These are phyloP conservation scores for Corbicula japonica DNA, from an alignment of 2,888 invertebrate species.

Conservation along the genomic window DNA sequence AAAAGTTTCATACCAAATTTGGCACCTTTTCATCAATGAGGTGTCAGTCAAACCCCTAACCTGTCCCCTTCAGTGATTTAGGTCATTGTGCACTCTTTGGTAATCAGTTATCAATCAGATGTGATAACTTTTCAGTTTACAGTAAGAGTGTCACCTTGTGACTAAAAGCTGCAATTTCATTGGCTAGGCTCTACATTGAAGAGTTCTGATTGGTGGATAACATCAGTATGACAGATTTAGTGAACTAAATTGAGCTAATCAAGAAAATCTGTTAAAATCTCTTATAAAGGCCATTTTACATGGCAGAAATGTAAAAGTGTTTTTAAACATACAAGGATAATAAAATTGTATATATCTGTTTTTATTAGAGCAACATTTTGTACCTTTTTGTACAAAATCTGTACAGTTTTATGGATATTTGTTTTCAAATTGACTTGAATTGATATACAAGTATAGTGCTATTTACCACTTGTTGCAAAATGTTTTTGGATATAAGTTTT, in stretches of 20 bases:
- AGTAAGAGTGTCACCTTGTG: constrained; percentile 1
- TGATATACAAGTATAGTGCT: constrained; percentile 37
- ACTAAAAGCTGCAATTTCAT: constrained; percentile 31
- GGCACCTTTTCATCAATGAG: constrained; percentile 19
- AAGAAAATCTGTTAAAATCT: background rate
- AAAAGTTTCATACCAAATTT: constrained; percentile 18
- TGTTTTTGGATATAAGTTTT: constrained; percentile 68
- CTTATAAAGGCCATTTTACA: no score
- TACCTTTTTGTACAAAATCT: no score
- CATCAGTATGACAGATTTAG: constrained; percentile 22
- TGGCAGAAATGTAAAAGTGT: no score
- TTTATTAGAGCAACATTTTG: no score
- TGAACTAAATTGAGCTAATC: constrained; percentile 24
- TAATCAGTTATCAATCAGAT: constrained; percentile 8
- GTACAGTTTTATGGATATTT: constrained; percentile 1
- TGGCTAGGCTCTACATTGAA: constrained; percentile 35
- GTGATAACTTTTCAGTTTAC: constrained; percentile 48
- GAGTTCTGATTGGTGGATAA: constrained; percentile 40
- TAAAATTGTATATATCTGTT: no score
- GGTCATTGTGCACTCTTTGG: constrained; percentile 17
- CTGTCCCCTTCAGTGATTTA: background rate
- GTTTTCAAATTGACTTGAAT: background rate
- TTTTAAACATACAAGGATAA: constrained; percentile 10
- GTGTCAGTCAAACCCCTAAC: constrained; percentile 15
- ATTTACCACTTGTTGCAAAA: constrained; percentile 24